Evolutionary conservation across 1,140 invertebrate genomes (phyloP).

Genomic region (Bombus haemorrhoidalis): DNA sequence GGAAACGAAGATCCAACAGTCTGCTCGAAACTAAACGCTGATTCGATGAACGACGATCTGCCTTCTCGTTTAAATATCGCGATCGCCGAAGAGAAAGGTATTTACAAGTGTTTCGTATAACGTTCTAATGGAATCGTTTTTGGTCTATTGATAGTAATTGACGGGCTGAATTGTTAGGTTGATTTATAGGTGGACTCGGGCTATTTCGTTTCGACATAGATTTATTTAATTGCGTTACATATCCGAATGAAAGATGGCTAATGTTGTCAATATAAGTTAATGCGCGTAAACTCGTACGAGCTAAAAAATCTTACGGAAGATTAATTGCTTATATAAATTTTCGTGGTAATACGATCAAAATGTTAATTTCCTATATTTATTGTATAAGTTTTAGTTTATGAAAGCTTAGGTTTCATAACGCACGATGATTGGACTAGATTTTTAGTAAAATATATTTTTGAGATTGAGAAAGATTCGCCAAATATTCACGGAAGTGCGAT

Average conservation of each 20-base stretch:
- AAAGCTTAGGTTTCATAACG: too few species aligned
- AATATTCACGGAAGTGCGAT: too few species aligned
- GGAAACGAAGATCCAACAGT: neutral
- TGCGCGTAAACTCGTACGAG: too few species aligned
- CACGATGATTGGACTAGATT: too few species aligned
- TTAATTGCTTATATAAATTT: neutral
- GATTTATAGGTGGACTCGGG: neutral
- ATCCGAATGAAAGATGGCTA: neutral
- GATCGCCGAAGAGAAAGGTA: neutral
- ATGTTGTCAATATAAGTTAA: neutral
- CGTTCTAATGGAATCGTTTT: constrained; percentile 7
- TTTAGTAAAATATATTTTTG: too few species aligned
- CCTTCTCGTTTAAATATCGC: constrained; percentile 3
- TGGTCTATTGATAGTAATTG: constrained; percentile 11
- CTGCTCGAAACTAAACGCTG: constrained; percentile 13
- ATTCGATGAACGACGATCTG: constrained; percentile 17
- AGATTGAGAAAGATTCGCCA: too few species aligned
- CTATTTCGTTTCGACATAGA: neutral
- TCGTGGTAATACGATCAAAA: neutral
- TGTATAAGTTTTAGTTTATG: neutral
- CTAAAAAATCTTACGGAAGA: too few species aligned
- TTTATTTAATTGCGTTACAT: neutral
- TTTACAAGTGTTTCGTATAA: neutral
- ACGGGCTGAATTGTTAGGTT: neutral
- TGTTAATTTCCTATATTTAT: neutral